A percentile compares a stretch with the other conserved stretches of the same genome.
Conservation (phyloP, 2,113 vertebrate species). For the Aythya baeri region DNA sequence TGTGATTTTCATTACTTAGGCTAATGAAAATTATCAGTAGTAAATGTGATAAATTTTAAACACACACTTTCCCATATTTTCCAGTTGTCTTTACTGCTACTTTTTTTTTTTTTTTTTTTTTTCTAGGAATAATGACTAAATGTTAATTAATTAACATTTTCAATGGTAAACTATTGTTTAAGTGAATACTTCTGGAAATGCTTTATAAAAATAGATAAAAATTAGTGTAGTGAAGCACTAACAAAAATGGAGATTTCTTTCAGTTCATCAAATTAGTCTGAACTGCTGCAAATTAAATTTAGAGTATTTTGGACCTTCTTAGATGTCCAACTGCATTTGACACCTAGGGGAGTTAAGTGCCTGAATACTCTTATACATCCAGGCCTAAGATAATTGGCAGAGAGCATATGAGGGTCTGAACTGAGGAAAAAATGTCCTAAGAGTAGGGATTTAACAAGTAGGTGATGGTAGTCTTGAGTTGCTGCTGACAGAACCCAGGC, state of each 20-base stretch:
- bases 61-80: neutral
- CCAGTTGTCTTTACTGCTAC: neutral
- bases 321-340: neutral
- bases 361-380: neutral
- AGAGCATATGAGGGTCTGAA: neutral
- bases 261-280: neutral
- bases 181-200: neutral
- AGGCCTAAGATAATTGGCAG: neutral
- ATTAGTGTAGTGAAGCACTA: neutral
- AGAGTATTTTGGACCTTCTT: neutral
- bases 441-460: neutral
- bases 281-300: neutral
- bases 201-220: neutral
- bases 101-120: neutral
- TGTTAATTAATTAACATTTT: neutral
- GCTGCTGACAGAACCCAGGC: neutral
- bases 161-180: neutral
- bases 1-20: neutral
- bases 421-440: neutral
- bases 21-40: neutral
- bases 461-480: neutral
- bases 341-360: neutral
- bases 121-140: neutral
- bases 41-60: neutral
- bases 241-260: neutral